A percentile compares a stretch with the other conserved stretches of the same genome.
These are phyloP conservation scores for Palythoa caribaeorum DNA, from an alignment of 92 coral and sea anemone species.

Conservation along the genomic window DNA sequence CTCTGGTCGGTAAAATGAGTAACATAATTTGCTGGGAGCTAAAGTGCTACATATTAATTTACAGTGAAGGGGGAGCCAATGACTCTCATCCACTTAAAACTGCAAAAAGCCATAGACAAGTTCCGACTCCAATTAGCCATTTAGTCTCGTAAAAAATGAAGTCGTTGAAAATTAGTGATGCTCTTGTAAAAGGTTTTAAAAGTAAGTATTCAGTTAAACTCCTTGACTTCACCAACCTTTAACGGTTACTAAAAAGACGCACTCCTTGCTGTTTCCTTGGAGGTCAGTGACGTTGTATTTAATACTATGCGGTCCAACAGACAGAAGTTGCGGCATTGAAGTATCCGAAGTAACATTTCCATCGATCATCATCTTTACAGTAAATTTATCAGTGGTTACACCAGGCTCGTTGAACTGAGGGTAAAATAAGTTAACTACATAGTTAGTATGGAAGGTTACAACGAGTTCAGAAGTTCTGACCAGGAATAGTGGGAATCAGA, in stretches of 20 bases:
- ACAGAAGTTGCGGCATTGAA: constrained; percentile 38
- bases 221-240: constrained; percentile 39
- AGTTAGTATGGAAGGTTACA: neutral
- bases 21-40: too few species aligned
- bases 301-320: constrained; percentile 47
- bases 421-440: neutral
- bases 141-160: too few species aligned
- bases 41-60: too few species aligned
- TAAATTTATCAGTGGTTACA: constrained; percentile 32
- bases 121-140: too few species aligned
- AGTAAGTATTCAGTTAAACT: too few species aligned
- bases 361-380: constrained; percentile 30
- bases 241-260: constrained; percentile 57
- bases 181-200: too few species aligned
- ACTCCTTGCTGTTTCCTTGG: constrained; percentile 51
- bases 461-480: too few species aligned
- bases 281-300: constrained; percentile 79
- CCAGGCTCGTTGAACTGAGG: constrained; percentile 40
- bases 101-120: too few species aligned
- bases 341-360: constrained; percentile 44
- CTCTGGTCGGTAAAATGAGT: too few species aligned
- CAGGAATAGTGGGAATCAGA: neutral
- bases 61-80: too few species aligned
- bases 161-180: too few species aligned
- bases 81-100: too few species aligned